A percentile compares a stretch with the other conserved stretches of the same genome.
These are phyloP conservation scores for Athene noctua DNA, from an alignment of 2,113 vertebrate species.

Conservation along the genomic window DNA sequence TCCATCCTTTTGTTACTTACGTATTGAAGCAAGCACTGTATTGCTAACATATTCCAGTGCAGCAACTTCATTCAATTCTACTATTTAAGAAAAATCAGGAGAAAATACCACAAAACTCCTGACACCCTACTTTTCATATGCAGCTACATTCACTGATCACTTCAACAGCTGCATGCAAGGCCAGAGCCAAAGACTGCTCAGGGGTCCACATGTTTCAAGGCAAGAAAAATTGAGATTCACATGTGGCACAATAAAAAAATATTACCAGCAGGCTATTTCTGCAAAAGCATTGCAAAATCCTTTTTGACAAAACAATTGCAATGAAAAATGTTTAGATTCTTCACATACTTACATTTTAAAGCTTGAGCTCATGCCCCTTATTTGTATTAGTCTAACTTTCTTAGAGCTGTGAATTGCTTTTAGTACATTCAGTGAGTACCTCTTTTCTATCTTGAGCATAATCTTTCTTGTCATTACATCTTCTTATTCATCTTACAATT, in stretches of 20 bases:
- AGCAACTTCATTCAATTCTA: neutral
- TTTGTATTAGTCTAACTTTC: neutral
- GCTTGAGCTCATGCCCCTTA: neutral
- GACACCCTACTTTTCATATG: neutral
- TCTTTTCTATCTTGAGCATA: neutral
- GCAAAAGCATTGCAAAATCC: neutral
- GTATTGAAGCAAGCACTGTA: neutral
- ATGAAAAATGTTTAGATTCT: neutral
- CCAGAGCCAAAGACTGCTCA: neutral
- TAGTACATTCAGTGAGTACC: neutral
- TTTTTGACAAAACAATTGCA: neutral
- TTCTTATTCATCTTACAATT: neutral
- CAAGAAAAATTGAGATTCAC: neutral
- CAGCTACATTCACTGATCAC: neutral
- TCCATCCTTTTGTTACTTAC: neutral
- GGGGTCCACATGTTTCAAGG: accelerated
- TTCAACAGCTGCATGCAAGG: neutral
- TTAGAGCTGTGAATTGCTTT: neutral
- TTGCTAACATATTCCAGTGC: neutral
- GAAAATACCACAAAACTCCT: neutral
- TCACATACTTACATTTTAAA: neutral
- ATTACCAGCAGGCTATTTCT: neutral
- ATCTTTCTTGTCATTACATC: neutral
- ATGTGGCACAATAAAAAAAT: neutral
- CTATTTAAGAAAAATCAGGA: neutral